Evolutionary conservation across 23 tunicate genomes (phyloP).

Genomic region (Ascidia mentula): DNA sequence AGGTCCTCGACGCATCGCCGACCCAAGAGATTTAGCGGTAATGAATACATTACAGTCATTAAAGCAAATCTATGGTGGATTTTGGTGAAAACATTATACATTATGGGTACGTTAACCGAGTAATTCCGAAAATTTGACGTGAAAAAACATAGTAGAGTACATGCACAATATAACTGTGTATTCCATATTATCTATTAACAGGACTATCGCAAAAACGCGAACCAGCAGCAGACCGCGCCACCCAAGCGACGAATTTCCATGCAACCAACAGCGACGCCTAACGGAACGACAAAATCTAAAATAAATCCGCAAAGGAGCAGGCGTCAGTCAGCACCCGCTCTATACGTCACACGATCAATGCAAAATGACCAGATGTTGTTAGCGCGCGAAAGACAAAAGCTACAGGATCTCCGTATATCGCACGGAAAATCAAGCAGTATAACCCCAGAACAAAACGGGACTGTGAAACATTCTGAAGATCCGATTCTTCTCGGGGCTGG

Average conservation of each 20-base stretch:
- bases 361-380: not conserved
- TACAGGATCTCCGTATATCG: not conserved
- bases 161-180: too few relatives aligned
- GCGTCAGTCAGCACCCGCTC: not conserved
- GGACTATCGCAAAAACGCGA: not conserved
- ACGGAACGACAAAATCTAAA: not conserved
- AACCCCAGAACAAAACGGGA: not conserved
- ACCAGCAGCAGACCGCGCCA: not conserved
- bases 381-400: not conserved
- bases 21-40: not conserved
- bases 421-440: not conserved
- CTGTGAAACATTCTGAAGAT: not conserved
- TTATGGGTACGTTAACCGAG: too few relatives aligned
- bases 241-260: not conserved
- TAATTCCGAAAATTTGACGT: too few relatives aligned
- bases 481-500: not conserved
- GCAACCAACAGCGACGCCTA: not conserved
- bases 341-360: not conserved
- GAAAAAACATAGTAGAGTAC: too few relatives aligned
- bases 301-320: not conserved
- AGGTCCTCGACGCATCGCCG: not conserved
- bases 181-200: not conserved
- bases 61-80: too few relatives aligned
- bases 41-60: too few relatives aligned
- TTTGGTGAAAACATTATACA: too few relatives aligned